Percentiles rank a stretch among this genome's conserved stretches.
These are phyloP conservation scores for Leptatherina wallacei DNA, from an alignment of 2,797 vertebrate genomes.

Conservation along the genomic window DNA sequence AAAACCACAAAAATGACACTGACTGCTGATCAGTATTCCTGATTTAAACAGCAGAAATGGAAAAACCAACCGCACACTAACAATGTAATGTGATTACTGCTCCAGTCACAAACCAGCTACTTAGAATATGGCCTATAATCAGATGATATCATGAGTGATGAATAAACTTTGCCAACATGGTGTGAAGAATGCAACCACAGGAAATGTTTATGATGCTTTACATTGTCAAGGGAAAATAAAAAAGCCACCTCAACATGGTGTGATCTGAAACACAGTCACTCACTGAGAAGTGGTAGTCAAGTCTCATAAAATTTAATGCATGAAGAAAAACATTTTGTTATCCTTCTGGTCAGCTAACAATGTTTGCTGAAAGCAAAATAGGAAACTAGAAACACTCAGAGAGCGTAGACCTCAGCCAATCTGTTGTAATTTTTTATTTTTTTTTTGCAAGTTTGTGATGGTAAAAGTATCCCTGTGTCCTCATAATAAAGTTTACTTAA, in stretches of 20 bases:
- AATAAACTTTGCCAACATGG: conserved; percentile 41
- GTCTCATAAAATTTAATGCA: not conserved
- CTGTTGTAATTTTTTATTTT: no score
- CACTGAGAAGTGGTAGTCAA: not conserved
- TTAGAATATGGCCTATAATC: conserved; percentile 45
- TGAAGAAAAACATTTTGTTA: conserved; percentile 5
- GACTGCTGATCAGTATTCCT: conserved; percentile 19
- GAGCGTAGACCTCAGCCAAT: no score
- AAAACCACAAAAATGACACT: conserved; percentile 41
- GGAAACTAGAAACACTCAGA: not conserved
- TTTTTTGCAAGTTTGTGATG: no score
- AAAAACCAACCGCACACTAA: conserved; percentile 42
- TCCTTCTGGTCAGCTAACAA: not conserved
- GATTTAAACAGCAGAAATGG: conserved; percentile 52
- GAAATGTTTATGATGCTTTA: conserved; percentile 51
- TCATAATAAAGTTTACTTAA: no score
- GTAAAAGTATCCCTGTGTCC: no score
- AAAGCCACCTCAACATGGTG: conserved; percentile 24
- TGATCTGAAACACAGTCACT: conserved; percentile 27
- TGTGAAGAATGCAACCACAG: conserved; percentile 55
- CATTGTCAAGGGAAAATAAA: conserved; percentile 25
- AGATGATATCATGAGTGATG: conserved; percentile 45
- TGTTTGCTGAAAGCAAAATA: conserved; percentile 17
- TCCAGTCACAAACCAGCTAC: conserved; percentile 35
- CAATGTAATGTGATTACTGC: conserved; percentile 50